Base-by-base conservation (phyloP, 1,140 invertebrate species). In the Trinorchestia longiramus region DNA sequence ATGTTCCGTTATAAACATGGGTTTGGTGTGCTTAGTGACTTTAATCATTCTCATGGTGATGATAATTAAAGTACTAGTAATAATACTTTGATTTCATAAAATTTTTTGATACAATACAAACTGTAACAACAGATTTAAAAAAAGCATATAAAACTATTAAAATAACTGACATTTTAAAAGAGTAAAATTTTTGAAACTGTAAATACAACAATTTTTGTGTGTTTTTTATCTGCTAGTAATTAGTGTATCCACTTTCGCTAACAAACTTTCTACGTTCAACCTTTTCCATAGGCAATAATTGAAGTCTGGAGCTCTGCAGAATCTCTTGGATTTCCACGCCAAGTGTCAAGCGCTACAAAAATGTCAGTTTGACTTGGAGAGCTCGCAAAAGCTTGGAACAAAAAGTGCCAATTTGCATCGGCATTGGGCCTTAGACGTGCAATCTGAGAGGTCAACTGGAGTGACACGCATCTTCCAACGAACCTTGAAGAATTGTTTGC, bases 401-500 rank as follows among this genome's bases (percentile, higher is more conserved):
- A 91, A 91, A 91, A 91, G 28, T 44, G 88, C 43, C 88, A 91
- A 91, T 91, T 91, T 91, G 88, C 88, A 91, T 91, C 88, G 41
- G 88, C 88, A 91, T 91, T 91, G 88, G 88, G 43, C 88, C 88
- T 91, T 91, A 23, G 88, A 91, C 41, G 88, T 11, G 19, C 88
- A 91, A 91, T 43, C 88, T 91, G 88, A 91, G 88, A 91, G 88
- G 88, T 41, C 0, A 91, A 91, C 41, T 44, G 62, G 62, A 91
- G 88, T 41, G 88, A 23, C 88, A 91, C 88, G 88, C 43, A 41
- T 91, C 41, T 91, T 91, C 88, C 41, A 43, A 41, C 88, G 88
- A 15, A 28, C 19, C 88, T 11, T 91, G 3, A 28, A 42, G 88
- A 91, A 91, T 91, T 91, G 41, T 91, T 4, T 91, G 88, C 43